phyloP scores from a whole-genome alignment of 2,113 vertebrate genomes.

The Hyla sarda region DNA sequence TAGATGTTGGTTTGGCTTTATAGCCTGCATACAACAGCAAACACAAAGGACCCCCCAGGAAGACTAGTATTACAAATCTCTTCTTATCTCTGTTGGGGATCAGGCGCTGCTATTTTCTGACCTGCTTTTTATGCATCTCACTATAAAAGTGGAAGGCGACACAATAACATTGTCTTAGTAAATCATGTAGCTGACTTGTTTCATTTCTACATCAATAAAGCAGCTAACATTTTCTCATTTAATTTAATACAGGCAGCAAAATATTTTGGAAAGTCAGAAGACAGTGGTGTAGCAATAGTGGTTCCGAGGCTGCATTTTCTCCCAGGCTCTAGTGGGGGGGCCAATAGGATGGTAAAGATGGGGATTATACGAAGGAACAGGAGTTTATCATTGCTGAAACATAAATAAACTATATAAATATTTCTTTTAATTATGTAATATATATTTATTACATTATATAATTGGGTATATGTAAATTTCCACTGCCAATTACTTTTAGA shows the following conservation, averaged over 20 bases:
- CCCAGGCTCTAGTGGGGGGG: not conserved
- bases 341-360: no score
- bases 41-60: slow-evolving; percentile 32
- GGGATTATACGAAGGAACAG: no score
- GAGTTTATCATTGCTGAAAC: no score
- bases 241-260: not conserved
- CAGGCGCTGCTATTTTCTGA: not conserved
- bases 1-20: slow-evolving; percentile 26
- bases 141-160: not conserved
- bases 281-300: not conserved
- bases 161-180: not conserved
- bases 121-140: not conserved
- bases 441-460: no score
- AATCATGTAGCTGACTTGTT: not conserved
- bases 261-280: not conserved
- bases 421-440: no score
- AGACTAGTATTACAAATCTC: slow-evolving; percentile 15
- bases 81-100: slow-evolving; percentile 25
- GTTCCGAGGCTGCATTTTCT: not conserved
- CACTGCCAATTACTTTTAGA: no score
- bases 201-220: not conserved
- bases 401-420: no score
- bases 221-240: not conserved
- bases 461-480: no score
- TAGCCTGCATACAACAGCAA: slow-evolving; percentile 12